phyloP scores from a whole-genome alignment of 2,113 vertebrate genomes.

The Atlantisia rogersi region DNA sequence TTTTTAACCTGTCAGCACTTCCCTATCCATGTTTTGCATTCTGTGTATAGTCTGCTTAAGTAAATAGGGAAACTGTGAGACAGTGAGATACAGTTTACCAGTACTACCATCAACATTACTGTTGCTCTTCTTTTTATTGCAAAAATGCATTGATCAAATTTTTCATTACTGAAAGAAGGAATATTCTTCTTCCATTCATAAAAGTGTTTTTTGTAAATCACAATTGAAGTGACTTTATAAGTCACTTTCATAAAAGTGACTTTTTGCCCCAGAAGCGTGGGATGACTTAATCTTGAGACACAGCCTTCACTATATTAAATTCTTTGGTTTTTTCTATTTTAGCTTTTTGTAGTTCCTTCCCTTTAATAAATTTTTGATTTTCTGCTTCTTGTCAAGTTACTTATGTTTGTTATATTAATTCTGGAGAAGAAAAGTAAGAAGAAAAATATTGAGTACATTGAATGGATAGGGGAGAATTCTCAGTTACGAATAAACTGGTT shows the following conservation, averaged over 20 bases:
- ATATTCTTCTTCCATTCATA: not conserved
- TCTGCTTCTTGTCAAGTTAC: not conserved
- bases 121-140: not conserved
- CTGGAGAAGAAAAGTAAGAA: not conserved
- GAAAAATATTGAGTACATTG: not conserved
- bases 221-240: too few species aligned
- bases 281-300: not conserved
- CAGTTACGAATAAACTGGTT: not conserved
- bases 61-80: not conserved
- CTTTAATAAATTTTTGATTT: not conserved
- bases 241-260: too few species aligned
- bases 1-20: not conserved
- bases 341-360: not conserved
- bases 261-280: not conserved
- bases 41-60: not conserved
- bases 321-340: not conserved
- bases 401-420: not conserved
- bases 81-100: not conserved
- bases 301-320: not conserved
- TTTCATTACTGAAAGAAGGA: not conserved
- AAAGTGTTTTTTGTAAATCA: not conserved
- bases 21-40: not conserved
- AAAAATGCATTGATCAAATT: not conserved
- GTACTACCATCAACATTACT: not conserved
- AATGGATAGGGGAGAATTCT: not conserved